Base-by-base conservation (phyloP, 2,888 invertebrate species). In the Syrphus vitripennis region DNA sequence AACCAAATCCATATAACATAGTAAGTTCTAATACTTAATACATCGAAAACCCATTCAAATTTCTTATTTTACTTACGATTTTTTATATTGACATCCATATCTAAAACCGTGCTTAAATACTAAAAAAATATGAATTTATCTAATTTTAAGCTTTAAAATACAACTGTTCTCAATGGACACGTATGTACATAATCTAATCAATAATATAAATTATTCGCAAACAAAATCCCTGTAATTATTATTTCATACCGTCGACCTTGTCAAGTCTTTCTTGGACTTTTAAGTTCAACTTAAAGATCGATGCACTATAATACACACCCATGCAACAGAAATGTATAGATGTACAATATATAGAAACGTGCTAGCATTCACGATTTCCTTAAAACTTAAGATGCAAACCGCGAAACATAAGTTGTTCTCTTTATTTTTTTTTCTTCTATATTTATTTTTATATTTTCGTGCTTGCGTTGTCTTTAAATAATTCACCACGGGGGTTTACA, bases 401-500 rank as follows among this genome's bases (percentile, higher is more conserved):
- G 6, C 45, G 14, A 26, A 45, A 45, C 45, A 29, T 29, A 29
- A 40, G n/a, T 42, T 45, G 29, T 31, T 65, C 4, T 24, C 10
- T 16, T 29, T 9, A n/a, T 37, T 59, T 37, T n/a, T 26, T 50
- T 14, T 26, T n/a, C n/a, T n/a, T n/a, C n/a, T n/a, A n/a, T 50
- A 26, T 50, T 24, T 50, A 19, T 26, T 24, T 26, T n/a, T 26
- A 9, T 1, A 4, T 16, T 16, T n/a, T 37, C 19, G 2, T 26
- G n/a, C n/a, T n/a, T n/a, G n/a, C n/a, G n/a, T n/a, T n/a, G 14
- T 31, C 26, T 26, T 45, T 48, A 12, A 72, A 63, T 29, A 53
- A 63, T 5, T 34, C 63, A 14, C 34, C 50, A 12, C 48, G 72
- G 72, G 61, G 72, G 50, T 61, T 63, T 63, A 57, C 57, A 71